Conservation (phyloP, 35 echinoderm and acorn worm species). For the Ophioderma brevispina region DNA sequence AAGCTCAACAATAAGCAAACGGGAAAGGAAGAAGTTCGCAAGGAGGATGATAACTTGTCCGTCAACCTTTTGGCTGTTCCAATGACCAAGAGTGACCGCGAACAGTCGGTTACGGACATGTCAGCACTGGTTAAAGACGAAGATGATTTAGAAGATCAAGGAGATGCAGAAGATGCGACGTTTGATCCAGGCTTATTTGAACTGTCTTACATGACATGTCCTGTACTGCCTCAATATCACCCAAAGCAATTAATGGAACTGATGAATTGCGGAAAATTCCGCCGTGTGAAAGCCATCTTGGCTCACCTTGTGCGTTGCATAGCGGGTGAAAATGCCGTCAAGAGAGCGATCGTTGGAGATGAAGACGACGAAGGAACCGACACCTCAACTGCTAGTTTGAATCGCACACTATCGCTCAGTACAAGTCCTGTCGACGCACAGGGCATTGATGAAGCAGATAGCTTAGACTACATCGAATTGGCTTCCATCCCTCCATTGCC, state of each 20-base stretch:
- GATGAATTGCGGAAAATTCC: conserved; percentile 94
- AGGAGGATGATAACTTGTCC: conserved; percentile 31
- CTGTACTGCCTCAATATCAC: conserved; percentile 95
- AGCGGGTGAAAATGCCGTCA: conserved; percentile 81
- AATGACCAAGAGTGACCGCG: conserved; percentile 82
- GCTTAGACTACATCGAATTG: conserved; percentile 93
- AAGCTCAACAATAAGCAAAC: background rate
- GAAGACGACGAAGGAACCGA: conserved; percentile 37
- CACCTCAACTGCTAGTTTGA: conserved; percentile 41
- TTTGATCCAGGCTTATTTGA: conserved; percentile 87
- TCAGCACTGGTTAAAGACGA: conserved; percentile 33
- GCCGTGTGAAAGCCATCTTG: conserved; percentile 92
- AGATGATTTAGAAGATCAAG: conserved; percentile 37
- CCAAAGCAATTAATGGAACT: conserved; percentile 91
- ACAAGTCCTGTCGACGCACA: conserved; percentile 89
- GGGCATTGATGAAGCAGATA: conserved; percentile 40
- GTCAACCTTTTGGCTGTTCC: conserved; percentile 78
- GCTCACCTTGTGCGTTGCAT: conserved; percentile 94
- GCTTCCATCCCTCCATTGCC: conserved; percentile 90
- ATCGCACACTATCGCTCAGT: conserved; percentile 48
- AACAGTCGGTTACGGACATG: conserved; percentile 89
- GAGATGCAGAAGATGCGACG: conserved; percentile 33
- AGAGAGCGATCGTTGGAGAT: conserved; percentile 64
- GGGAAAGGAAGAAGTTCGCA: conserved; percentile 35
- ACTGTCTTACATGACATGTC: conserved; percentile 70